Base-by-base conservation (phyloP, 1,140 invertebrate species). In the Zaprionus taronus region DNA sequence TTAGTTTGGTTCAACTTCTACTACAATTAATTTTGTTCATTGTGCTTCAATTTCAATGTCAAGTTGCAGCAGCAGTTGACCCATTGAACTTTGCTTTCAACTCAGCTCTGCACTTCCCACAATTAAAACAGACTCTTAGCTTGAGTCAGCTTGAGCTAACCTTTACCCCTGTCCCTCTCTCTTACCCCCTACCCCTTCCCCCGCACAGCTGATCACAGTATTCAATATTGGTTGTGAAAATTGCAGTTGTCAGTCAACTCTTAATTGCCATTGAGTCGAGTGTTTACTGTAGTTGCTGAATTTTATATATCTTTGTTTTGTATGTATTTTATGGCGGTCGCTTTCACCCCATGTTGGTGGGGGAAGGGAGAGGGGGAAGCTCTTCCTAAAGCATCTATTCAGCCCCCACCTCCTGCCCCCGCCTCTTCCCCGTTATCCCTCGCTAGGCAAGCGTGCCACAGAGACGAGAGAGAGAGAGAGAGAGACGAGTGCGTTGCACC, bases 391-490 rank as follows among this genome's bases (percentile, higher is more conserved):
- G 41, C 41, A 47, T 22, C 53, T n/a, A 22, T 36, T 26, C 62
- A 31, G 20, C 41, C 20, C 67, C 55, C 62, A 22, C 49, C 68
- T 17, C 14, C 17, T 12, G 7, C 20, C 20, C n/a, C n/a, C n/a
- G n/a, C n/a, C n/a, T 1, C 20, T 1, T 1, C 36, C 4, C 15
- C 61, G 80, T 71, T 79, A 64, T 77, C 70, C 82, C 78, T 85
- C 80, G 77, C 38, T 87, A 83, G 83, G 65, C 82, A 84, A 85
- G 66, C 81, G 79, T 84, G 81, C 82, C 81, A 84, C 60, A 79
- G 36, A 41, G 12, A 34, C 36, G n/a, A 28, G 6, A 28, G 28
- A 28, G 28, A 58, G 4, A 58, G 17, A 51, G 28, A 67, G 28
- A 22, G 47, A 24, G 47, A 5, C 17, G 49, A 75, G 72, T 75